Evolutionary conservation across 2,797 vertebrate species (phyloP).

Genomic region (Miichthys miiuy): DNA sequence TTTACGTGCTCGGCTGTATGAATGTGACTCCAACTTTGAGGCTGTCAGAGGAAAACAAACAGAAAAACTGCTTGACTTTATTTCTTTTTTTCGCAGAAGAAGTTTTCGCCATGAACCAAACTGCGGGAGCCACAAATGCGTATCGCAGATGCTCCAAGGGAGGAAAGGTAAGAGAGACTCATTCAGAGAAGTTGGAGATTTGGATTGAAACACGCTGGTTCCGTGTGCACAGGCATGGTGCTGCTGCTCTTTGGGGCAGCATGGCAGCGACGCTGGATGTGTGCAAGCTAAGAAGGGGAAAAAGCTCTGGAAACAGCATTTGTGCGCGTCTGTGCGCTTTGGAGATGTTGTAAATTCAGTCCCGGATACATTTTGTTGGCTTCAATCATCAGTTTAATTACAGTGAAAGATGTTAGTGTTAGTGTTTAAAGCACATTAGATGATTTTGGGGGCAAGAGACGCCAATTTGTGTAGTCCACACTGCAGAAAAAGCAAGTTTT

Average conservation of each 20-base stretch:
- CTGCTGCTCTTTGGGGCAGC: background rate
- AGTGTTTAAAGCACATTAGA: background rate
- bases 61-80: background rate
- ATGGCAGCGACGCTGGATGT: background rate
- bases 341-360: constrained; percentile 8
- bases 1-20: fast-evolving
- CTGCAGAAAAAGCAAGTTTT: background rate
- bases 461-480: background rate
- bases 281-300: background rate
- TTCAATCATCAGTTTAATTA: background rate
- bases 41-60: background rate
- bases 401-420: background rate
- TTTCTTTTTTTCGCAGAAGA: constrained; percentile 43
- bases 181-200: constrained; percentile 16
- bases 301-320: background rate
- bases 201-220: background rate
- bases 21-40: constrained; percentile 27
- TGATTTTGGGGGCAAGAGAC: background rate
- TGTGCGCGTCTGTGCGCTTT: constrained; percentile 28
- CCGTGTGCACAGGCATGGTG: background rate
- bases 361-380: background rate
- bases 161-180: constrained; percentile 88
- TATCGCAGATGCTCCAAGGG: constrained; percentile 92
- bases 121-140: constrained; percentile 92
- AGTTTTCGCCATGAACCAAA: constrained; percentile 92